A percentile compares a stretch with the other conserved stretches of the same genome.
phyloP scores from a whole-genome alignment of 2,888 invertebrate genomes.

The Scaptomyza polygonia region DNA sequence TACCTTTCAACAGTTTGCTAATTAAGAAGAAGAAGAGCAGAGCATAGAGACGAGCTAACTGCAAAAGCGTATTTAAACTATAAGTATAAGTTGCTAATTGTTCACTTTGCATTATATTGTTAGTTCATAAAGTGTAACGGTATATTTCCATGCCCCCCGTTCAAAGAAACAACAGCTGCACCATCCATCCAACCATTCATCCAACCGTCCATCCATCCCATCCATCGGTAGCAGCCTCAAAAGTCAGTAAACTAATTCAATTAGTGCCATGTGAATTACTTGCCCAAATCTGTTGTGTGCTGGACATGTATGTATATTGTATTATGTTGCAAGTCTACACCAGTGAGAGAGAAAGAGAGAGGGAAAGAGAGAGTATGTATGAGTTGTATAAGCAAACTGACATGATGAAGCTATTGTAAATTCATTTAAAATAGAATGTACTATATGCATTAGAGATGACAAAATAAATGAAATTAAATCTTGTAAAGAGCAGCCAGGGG shows the following conservation, averaged over 20 bases:
- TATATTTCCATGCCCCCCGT: slow-evolving; percentile 36
- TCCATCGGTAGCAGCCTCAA: slow-evolving; percentile 41
- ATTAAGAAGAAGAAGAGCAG: slow-evolving; percentile 23
- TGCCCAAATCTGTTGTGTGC: slow-evolving; percentile 52
- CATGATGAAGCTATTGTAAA: slow-evolving; percentile 51
- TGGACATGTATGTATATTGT: slow-evolving; percentile 9
- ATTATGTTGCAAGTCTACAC: background rate
- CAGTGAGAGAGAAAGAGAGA: background rate
- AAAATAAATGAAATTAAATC: background rate
- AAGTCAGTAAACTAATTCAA: slow-evolving; percentile 79
- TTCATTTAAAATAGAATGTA: slow-evolving; percentile 26
- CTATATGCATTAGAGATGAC: slow-evolving; percentile 32
- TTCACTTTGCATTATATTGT: slow-evolving; percentile 75
- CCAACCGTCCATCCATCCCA: background rate
- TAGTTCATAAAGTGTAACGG: slow-evolving; percentile 64
- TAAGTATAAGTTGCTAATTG: slow-evolving; percentile 64
- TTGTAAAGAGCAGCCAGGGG: background rate
- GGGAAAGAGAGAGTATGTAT: background rate
- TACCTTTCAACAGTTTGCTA: slow-evolving; percentile 23
- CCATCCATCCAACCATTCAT: background rate
- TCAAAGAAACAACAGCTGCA: slow-evolving; percentile 5
- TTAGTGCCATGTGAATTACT: slow-evolving; percentile 79
- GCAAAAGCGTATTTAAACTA: slow-evolving; percentile 32
- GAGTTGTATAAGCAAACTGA: slow-evolving; percentile 23
- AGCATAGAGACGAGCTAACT: slow-evolving; percentile 11